Base-by-base conservation (phyloP, 2,888 invertebrate species). In the Catocala sponsa region DNA sequence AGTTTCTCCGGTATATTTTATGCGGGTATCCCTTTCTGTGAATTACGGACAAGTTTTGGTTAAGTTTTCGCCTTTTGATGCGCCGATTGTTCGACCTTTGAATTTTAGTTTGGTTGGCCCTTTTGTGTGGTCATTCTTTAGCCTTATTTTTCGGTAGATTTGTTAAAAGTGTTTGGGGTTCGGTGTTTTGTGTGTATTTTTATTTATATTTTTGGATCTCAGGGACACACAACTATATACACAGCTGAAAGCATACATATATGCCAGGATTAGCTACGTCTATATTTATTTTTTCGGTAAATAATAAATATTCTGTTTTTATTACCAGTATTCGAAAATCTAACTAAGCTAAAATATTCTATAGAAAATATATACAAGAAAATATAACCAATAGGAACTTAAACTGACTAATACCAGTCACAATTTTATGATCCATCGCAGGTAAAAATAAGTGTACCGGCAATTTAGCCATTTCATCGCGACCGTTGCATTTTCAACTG, bases 11-110 rank as follows among this genome's bases (percentile, higher is more conserved):
- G 55, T 70, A 78, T 74, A 77, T 77, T 75, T 79, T 78, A 78
- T 77, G 68, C 70, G 80, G 75, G 80, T 68, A 70, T 65, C 75
- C 75, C 63, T 74, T 78, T 78, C 63, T 64, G 63, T 52, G 68
- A 68, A 79, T 77, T 76, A 79, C 68, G 65, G 49, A 65, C 61
- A 76, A 76, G 74, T 77, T 79, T 65, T 63, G 59, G 67, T 69
- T 55, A 68, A 74, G 79, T 77, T 70, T 15, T 60, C 55, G 61
- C 63, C 58, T 69, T 76, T 78, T 78, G 76, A 76, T 78, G 63
- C 62, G 25, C 33, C 54, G 15, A 68, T 72, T 76, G 65, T 75
- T 76, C 65, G 65, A 66, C 65, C 73, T 68, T 76, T 70, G 70
- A 72, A 72, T 72, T 75, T 78, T 53, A 65, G 59, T 68, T 68